Evolutionary conservation across 2,797 vertebrate species (phyloP), one percentile per base, ranked within the genome.

Genomic region (Tarsius wallacei): DNA sequence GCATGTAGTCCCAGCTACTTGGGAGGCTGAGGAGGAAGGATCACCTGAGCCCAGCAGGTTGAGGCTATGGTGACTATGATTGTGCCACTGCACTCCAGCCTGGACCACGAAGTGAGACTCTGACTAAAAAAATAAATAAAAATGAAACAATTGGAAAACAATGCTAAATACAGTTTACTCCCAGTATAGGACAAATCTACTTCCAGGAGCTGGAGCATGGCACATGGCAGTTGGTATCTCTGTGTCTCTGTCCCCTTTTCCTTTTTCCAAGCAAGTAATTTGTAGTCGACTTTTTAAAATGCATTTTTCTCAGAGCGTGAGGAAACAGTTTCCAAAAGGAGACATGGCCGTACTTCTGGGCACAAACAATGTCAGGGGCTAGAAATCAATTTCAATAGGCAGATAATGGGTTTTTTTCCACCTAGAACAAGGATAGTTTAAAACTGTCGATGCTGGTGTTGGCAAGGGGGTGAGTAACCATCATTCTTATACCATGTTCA

Each of bases 401-500:
- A 47, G 15, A 49, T 49, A 64, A 28, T 49, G 16, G 16, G 16
- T 33, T 11, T 36, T 14, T 47, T 68, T 9, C 55, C 19, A 33
- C 5, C 12, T 14, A 49, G 31, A 21, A 64, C 68, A 26, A 5
- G 15, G 9, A 17, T 33, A 28, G 80, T 61, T 63, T 13, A 68
- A 53, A 33, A 9, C 14, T 31, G 49, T 13, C 14, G 15, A 14
- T 19, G 11, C 68, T 15, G 1, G 12, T 33, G 68, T 26, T 16
- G 31, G 64, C 31, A 11, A 36, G 24, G 63, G 2, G 6, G 7
- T 11, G n/a, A 31, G 2, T 31, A n/a, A 16, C 14, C 1, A 2
- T 22, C 11, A 0, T 36, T 22, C 53, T 19, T 17, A 36, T 4
- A 5, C 19, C 7, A 2, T 28, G 15, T n/a, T 26, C 5, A 4